Percentiles rank a stretch among this genome's conserved stretches.
These are phyloP conservation scores for Nesidiocoris tenuis DNA, from an alignment of 2,888 invertebrate species.

Conservation along the genomic window DNA sequence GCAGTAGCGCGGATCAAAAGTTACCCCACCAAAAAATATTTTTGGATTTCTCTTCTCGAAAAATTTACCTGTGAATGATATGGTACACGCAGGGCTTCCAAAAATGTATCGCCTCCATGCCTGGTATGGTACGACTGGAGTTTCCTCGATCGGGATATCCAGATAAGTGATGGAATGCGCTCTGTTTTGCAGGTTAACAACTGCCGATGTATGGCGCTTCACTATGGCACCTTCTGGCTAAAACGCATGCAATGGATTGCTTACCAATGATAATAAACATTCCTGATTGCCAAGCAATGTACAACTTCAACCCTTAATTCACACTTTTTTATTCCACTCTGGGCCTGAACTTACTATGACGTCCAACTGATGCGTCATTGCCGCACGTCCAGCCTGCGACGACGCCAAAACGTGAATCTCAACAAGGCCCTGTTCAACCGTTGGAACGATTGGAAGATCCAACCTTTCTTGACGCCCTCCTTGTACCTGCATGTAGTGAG, in stretches of 20 bases:
- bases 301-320: neutral
- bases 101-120: slow-evolving; percentile 59
- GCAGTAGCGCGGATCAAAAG: too few relatives aligned
- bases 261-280: too few relatives aligned
- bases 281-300: too few relatives aligned
- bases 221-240: slow-evolving; percentile 59
- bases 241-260: neutral
- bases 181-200: slow-evolving; percentile 59
- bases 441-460: slow-evolving; percentile 59
- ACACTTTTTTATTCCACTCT: too few relatives aligned
- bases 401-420: slow-evolving; percentile 57
- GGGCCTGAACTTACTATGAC: slow-evolving; percentile 54
- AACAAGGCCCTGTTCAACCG: slow-evolving; percentile 56
- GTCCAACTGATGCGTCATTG: slow-evolving; percentile 52
- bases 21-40: too few relatives aligned
- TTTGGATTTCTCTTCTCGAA: too few relatives aligned
- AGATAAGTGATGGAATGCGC: slow-evolving; percentile 58
- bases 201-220: slow-evolving; percentile 59
- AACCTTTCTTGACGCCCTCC: slow-evolving; percentile 54
- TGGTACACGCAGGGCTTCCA: slow-evolving; percentile 57
- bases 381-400: slow-evolving; percentile 57
- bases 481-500: slow-evolving; percentile 52
- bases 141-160: slow-evolving; percentile 59
- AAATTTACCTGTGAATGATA: slow-evolving; percentile 57
- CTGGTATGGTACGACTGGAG: slow-evolving; percentile 58